Percentiles rank a stretch among this genome's conserved stretches.
phyloP scores from a whole-genome alignment of 2,113 vertebrate species.

The Chrysochloris asiatica region DNA sequence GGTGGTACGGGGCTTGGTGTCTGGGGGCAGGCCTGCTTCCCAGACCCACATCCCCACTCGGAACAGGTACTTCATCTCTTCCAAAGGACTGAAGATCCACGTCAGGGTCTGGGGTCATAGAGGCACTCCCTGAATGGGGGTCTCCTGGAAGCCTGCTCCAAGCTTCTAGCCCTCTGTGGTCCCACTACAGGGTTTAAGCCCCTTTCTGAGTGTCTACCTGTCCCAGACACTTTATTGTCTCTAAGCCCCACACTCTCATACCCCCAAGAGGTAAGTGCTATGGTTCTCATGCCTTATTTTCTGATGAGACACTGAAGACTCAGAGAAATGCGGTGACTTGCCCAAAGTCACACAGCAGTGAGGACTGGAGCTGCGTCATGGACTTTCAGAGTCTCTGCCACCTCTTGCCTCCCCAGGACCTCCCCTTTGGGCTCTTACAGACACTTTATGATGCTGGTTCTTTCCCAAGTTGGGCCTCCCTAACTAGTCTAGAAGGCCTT shows the following conservation, averaged over 20 bases:
- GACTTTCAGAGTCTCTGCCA: no score
- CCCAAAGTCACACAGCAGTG: not conserved
- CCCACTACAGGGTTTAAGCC: not conserved
- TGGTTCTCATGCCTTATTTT: not conserved
- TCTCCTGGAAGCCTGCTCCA: not conserved
- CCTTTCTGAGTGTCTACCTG: not conserved
- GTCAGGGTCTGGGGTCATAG: conserved; percentile 86
- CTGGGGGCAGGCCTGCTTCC: conserved; percentile 74
- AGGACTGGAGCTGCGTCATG: not conserved
- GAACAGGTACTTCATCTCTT: conserved; percentile 86
- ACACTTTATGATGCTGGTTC: not conserved
- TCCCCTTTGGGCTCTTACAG: not conserved
- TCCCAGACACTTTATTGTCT: accelerated
- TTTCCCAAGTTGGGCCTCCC: not conserved
- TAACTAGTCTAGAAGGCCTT: not conserved
- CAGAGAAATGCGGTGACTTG: not conserved
- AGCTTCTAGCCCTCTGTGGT: not conserved
- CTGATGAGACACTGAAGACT: conserved; percentile 2
- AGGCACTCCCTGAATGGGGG: not conserved
- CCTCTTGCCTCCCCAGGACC: accelerated
- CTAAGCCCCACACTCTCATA: no score
- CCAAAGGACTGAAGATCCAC: conserved; percentile 92
- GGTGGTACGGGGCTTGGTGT: not conserved
- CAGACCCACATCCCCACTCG: conserved; percentile 86
- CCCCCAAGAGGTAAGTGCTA: not conserved